Percentiles rank a stretch among this genome's conserved stretches.
Evolutionary conservation across 2,113 vertebrate genomes (phyloP).

Genomic region (Lophura nycthemera): DNA sequence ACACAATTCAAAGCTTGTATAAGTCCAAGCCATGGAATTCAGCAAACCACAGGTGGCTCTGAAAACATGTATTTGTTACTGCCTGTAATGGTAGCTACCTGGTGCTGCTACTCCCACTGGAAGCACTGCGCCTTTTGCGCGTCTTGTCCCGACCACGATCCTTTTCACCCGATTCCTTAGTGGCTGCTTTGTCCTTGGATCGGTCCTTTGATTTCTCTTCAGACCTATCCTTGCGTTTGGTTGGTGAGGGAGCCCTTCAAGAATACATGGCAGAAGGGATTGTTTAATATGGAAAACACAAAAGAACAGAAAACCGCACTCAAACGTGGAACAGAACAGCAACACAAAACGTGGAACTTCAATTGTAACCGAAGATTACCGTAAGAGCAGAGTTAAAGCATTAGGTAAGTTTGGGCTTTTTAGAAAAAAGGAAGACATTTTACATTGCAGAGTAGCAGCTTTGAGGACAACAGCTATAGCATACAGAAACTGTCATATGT

Average conservation of each 20-base stretch:
- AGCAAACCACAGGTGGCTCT: neutral
- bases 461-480: neutral
- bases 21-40: neutral
- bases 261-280: neutral
- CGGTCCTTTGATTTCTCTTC: conserved; percentile 94
- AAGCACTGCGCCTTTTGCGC: conserved; percentile 92
- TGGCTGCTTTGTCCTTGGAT: conserved; percentile 89
- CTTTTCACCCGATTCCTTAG: conserved; percentile 90
- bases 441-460: neutral
- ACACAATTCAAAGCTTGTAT: neutral
- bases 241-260: conserved; percentile 94
- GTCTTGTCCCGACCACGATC: conserved; percentile 92
- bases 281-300: neutral
- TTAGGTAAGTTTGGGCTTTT: neutral
- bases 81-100: conserved; percentile 46
- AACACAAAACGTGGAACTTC: neutral
- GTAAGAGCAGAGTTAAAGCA: neutral
- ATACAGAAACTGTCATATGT: neutral
- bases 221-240: conserved; percentile 92
- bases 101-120: conserved; percentile 93
- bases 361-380: neutral
- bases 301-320: neutral
- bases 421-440: neutral
- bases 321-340: neutral
- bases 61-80: neutral